Evolutionary conservation across 1,140 invertebrate species (phyloP), one percentile per base, ranked within the genome.

Genomic region (Arion vulgaris): DNA sequence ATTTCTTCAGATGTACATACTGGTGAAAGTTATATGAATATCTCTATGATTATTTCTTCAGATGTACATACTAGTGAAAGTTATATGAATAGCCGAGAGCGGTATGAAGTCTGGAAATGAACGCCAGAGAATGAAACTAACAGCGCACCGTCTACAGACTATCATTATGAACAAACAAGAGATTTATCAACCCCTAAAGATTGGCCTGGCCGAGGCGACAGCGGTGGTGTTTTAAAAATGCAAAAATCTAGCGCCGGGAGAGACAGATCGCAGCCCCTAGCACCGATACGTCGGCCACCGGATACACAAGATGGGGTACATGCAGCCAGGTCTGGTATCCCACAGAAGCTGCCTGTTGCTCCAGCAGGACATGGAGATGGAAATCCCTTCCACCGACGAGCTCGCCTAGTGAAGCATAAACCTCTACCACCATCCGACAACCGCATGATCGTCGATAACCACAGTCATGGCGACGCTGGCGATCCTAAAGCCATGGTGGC

Each of bases 181-280:
- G 80, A 78, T 36, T 62, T 72, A 34, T 71, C 80, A 49, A 51
- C 78, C 39, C 71, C 75, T 57, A 73, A 49, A 41, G 74, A 80
- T 38, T 38, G 81, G 74, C 38, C 71, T 34, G 49, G 73, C 72
- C 45, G 82, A 41, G 68, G 26, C 38, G 53, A 81, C 57, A 66
- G 84, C 45, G 82, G 73, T 17, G 76, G 76, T 66, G 75, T 81
- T 75, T 51, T 19, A 51, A 68, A n/a, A n/a, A 23, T 34, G 45
- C 26, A 75, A 49, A 79, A 87, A 62, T 66, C 76, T 36, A 89
- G 88, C 78, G 86, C 86, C 1, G 90, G 90, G 0, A 66, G 87
- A 62, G 90, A 90, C 77, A 82, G 87, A 41, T 53, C 84, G 23
- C 86, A 89, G 13, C 87, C 85, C 0, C 75, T 91, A 19, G 87